Conservation (phyloP, 2,113 vertebrate species). For the Poeciliopsis prolifica region DNA sequence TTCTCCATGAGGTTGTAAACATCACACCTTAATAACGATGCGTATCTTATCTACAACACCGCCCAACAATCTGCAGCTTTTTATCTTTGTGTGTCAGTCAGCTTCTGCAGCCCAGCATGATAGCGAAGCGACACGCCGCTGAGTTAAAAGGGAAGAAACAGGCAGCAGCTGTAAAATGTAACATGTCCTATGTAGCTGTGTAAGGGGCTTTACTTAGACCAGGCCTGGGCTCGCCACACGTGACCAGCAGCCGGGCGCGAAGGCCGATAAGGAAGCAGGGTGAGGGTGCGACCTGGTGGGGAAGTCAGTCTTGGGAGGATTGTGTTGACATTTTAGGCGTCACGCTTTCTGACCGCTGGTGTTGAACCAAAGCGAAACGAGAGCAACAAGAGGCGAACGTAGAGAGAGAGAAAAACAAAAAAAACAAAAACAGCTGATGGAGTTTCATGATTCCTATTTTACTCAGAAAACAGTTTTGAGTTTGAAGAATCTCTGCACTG, state of each 20-base stretch:
- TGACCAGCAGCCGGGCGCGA: slow-evolving; percentile 31
- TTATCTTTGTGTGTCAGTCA: slow-evolving; percentile 21
- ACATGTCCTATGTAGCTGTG: slow-evolving; percentile 57
- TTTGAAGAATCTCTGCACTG: too few species aligned
- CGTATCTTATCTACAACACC: background rate
- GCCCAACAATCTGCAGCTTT: slow-evolving; percentile 23
- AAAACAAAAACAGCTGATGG: too few species aligned
- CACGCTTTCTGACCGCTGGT: background rate
- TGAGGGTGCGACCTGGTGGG: background rate
- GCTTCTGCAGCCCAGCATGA: slow-evolving; percentile 1
- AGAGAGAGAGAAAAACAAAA: background rate
- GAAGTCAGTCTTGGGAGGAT: slow-evolving; percentile 21
- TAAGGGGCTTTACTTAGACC: slow-evolving; percentile 54
- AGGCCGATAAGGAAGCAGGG: slow-evolving; percentile 39
- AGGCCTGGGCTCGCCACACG: slow-evolving; percentile 20
- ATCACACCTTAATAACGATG: background rate
- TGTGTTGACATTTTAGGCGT: slow-evolving; percentile 30
- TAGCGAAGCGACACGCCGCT: background rate
- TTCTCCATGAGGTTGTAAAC: too few species aligned
- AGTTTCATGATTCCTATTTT: too few species aligned
- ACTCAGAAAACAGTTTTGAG: too few species aligned
- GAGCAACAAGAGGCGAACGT: slow-evolving; percentile 54
- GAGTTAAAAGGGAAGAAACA: slow-evolving; percentile 17
- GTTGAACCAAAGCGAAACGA: background rate
- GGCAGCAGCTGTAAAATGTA: slow-evolving; percentile 61